Evolutionary conservation across 2,888 invertebrate genomes (phyloP).

Genomic region (Craniophora ligustri): DNA sequence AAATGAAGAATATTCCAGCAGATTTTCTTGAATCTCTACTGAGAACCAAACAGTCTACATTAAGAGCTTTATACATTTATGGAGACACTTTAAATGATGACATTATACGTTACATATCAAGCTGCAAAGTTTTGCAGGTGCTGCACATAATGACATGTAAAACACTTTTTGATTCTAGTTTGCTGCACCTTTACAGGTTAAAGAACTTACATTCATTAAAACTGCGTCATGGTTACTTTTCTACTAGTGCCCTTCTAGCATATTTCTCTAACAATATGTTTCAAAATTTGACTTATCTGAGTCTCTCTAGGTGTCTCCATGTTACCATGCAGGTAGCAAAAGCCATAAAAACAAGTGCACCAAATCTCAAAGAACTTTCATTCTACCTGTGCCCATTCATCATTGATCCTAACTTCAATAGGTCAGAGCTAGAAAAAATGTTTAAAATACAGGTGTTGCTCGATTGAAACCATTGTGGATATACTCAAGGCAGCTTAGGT

Average conservation of each 20-base stretch:
- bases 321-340: constrained; percentile 85
- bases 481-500: constrained; percentile 60
- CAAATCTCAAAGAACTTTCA: constrained; percentile 83
- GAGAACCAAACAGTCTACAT: constrained; percentile 76
- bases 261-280: constrained; percentile 85
- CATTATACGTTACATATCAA: constrained; percentile 80
- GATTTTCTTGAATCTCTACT: constrained; percentile 84
- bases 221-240: constrained; percentile 86
- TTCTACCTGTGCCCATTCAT: constrained; percentile 87
- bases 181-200: constrained; percentile 79
- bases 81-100: constrained; percentile 86
- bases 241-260: constrained; percentile 81
- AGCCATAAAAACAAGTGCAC: constrained; percentile 83
- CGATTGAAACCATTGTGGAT: constrained; percentile 72
- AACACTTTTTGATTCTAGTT: constrained; percentile 86
- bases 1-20: constrained; percentile 87
- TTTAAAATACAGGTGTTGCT: constrained; percentile 84
- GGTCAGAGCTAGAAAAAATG: constrained; percentile 83
- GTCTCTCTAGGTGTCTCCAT: constrained; percentile 84
- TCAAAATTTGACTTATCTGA: constrained; percentile 81
- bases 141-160: constrained; percentile 87
- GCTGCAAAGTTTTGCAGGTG: constrained; percentile 78
- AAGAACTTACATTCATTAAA: constrained; percentile 84
- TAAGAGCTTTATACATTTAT: constrained; percentile 83
- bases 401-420: constrained; percentile 80